Evolutionary conservation across 1,140 invertebrate genomes (phyloP), one percentile per base, ranked within the genome.

Genomic region (Agrilus planipennis): DNA sequence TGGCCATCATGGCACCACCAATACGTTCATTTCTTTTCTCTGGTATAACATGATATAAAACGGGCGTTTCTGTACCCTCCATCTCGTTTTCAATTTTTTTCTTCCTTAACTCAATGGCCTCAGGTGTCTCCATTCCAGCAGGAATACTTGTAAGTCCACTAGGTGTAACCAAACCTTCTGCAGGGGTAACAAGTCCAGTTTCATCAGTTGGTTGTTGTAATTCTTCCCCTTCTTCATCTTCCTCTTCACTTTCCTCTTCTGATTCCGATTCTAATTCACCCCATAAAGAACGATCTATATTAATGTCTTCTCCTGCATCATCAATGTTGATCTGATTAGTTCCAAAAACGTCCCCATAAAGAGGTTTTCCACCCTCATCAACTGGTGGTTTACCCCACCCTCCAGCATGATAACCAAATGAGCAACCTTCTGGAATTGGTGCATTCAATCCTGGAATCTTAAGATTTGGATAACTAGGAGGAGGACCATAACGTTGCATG

Each of bases 361-460:
- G 67, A 1, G 96, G 96, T 63, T 93, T 85, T 12, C 96, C 95
- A 48, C 80, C 83, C 65, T 99, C 94, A 69, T 99, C 96, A 0
- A 99, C 96, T 1, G 96, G 96, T n/a, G 96, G 96, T 67, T 99
- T 99, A 37, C 95, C 94, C 94, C 94, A 99, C 32, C 94, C 94
- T 25, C 90, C 94, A 2, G 93, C 93, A 71, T 99, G 95, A 64
- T 99, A 99, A 19, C 95, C 95, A 67, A 99, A 99, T 0, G 90
- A 87, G 61, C 94, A 98, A 5, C 87, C 84, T 50, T 98, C 90
- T 1, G 92, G 92, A 56, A 95, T 93, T 0, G 89, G 87, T 10
- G 88, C 88, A 65, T 94, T 95, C 1, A 99, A 69, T 0, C 80
- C 82, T 9, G 94, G 89, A 55, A 99, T 95, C 65, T 97, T 98